These are phyloP conservation scores for Perca fluviatilis DNA, from an alignment of 2,113 vertebrate genomes.

Conservation along the genomic window DNA sequence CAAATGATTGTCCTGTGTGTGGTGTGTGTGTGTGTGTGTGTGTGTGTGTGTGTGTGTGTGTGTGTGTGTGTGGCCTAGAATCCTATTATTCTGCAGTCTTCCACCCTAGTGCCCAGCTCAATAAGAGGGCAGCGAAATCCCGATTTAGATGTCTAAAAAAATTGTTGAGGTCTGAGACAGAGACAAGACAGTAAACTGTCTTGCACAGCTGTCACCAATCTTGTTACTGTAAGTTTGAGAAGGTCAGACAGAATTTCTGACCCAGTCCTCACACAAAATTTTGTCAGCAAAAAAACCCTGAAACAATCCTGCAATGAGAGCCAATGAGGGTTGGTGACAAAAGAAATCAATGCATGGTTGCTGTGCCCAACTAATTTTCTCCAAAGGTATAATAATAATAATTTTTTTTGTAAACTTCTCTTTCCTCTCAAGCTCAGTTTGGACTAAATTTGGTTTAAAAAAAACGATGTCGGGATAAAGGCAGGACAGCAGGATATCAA, in stretches of 20 bases:
- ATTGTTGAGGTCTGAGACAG: slow-evolving; percentile 23
- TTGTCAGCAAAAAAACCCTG: neutral
- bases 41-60: slow-evolving; percentile 1
- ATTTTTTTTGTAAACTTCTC: neutral
- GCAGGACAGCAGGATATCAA: neutral
- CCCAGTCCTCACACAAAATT: slow-evolving; percentile 10
- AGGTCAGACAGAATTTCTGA: slow-evolving; percentile 41
- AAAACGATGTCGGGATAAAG: neutral
- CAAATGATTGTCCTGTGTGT: neutral
- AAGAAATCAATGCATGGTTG: neutral
- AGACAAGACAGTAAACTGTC: slow-evolving; percentile 15
- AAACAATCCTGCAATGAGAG: neutral
- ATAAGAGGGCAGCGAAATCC: slow-evolving; percentile 21
- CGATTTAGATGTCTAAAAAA: slow-evolving; percentile 38
- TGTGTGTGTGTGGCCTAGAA: neutral
- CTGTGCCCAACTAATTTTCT: neutral
- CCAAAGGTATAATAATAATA: neutral
- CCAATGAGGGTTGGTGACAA: neutral
- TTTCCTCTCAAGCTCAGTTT: neutral
- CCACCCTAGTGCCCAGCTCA: slow-evolving; percentile 19
- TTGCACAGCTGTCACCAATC: slow-evolving; percentile 38
- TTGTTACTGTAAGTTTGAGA: slow-evolving; percentile 49
- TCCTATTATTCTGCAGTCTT: slow-evolving; percentile 37
- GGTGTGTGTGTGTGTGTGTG: neutral
- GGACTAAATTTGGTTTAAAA: neutral